Evolutionary conservation across 2,888 invertebrate species (phyloP).

Genomic region (Catocala fraxini): DNA sequence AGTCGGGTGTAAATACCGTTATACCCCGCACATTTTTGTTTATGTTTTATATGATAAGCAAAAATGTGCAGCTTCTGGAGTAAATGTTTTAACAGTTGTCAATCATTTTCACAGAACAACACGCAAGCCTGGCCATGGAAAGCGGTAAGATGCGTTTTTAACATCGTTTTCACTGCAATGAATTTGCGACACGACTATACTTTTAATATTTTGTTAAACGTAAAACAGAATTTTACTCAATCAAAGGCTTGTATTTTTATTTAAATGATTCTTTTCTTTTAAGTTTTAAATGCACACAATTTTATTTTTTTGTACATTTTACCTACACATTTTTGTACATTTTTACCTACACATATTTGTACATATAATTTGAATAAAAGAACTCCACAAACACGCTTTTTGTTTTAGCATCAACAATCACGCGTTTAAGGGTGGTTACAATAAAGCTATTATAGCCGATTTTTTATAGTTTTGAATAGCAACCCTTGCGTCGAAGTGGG

Average conservation of each 20-base stretch:
- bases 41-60: no score
- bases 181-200: constrained; percentile 31
- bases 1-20: no score
- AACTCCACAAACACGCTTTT: constrained; percentile 72
- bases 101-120: constrained; percentile 46
- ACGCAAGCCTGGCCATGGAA: constrained; percentile 34
- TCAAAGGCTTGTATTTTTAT: constrained; percentile 23
- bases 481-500: constrained; percentile 32
- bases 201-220: constrained; percentile 14
- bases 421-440: constrained; percentile 50
- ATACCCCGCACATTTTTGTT: no score
- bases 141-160: constrained; percentile 49
- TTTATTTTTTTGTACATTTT: constrained; percentile 6
- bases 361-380: constrained; percentile 72
- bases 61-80: no score
- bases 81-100: constrained; percentile 16
- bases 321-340: constrained; percentile 49
- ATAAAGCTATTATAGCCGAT: constrained; percentile 45
- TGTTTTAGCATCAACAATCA: constrained; percentile 72
- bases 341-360: constrained; percentile 60
- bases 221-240: constrained; percentile 1
- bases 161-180: constrained; percentile 46
- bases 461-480: constrained; percentile 48
- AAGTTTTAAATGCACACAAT: constrained; percentile 50
- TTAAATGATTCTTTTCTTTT: constrained; percentile 29